phyloP scores from a whole-genome alignment of 2,888 invertebrate genomes.

The Diplazon laetatorius region DNA sequence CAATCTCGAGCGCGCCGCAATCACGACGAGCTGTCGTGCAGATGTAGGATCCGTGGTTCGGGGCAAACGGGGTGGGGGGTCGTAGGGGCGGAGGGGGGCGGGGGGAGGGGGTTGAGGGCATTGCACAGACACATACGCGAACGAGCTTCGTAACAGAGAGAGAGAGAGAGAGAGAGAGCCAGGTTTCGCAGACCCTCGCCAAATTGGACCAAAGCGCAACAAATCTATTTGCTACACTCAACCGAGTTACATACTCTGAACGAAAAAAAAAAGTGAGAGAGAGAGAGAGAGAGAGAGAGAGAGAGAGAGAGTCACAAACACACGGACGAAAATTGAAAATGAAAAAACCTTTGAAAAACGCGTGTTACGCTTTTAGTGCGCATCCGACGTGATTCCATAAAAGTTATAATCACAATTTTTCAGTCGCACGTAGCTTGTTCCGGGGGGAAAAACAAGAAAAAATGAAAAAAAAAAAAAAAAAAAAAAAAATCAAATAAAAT shows the following conservation, averaged over 20 bases:
- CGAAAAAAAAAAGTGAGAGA: background rate
- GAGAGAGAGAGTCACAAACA: too few species aligned
- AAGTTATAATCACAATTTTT: conserved; percentile 7
- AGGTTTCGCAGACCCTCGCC: conserved; percentile 33
- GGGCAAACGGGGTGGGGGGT: too few species aligned
- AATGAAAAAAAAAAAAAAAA: too few species aligned
- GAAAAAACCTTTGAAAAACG: conserved; percentile 29
- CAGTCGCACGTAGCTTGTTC: too few species aligned
- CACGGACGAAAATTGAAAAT: conserved; percentile 20
- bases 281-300: background rate
- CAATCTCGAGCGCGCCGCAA: conserved; percentile 62
- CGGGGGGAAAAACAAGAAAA: too few species aligned
- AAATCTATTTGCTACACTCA: conserved; percentile 53
- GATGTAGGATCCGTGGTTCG: conserved; percentile 42
- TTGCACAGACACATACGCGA: conserved; percentile 9
- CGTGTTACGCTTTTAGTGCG: conserved; percentile 19
- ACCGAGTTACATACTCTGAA: conserved; percentile 43
- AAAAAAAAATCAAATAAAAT: too few species aligned
- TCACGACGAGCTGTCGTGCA: conserved; percentile 62
- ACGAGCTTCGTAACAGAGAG: too few species aligned
- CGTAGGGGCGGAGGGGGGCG: too few species aligned
- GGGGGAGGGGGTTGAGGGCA: conserved; percentile 11
- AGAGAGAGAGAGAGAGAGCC: conserved; percentile 27
- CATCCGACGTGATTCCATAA: background rate
- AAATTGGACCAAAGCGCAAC: conserved; percentile 54